Percentiles rank a stretch among this genome's conserved stretches.
Evolutionary conservation across 2,797 vertebrate genomes (phyloP).

Genomic region (Cynopterus sphinx): DNA sequence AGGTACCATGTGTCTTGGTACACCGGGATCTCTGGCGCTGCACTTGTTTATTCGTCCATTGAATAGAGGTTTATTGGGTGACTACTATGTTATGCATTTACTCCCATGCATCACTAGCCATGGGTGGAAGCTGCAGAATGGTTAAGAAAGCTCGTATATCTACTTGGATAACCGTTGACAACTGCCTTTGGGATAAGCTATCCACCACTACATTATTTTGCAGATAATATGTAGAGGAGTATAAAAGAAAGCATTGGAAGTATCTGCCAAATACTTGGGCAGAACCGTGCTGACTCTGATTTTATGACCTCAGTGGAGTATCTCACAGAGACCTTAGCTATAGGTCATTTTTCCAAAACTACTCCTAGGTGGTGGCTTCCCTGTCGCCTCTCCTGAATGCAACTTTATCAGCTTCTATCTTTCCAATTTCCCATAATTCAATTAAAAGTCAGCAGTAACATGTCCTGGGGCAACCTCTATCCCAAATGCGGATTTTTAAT

Average conservation of each 20-base stretch:
- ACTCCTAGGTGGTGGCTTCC: neutral
- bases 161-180: neutral
- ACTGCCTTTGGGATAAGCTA: neutral
- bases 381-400: neutral
- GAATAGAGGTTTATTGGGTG: neutral
- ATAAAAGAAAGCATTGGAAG: neutral
- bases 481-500: neutral
- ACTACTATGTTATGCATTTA: accelerated
- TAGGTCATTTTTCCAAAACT: neutral
- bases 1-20: neutral
- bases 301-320: neutral
- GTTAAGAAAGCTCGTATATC: neutral
- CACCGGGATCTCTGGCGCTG: neutral
- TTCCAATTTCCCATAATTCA: neutral
- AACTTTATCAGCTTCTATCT: neutral
- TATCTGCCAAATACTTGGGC: neutral
- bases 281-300: neutral
- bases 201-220: neutral
- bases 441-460: neutral
- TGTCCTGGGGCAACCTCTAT: neutral
- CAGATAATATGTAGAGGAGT: neutral
- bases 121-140: neutral
- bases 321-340: neutral
- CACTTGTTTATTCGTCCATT: neutral
- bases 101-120: accelerated